Conservation (phyloP, 2,888 invertebrate genomes). For the Neoaliturus tenellus region DNA sequence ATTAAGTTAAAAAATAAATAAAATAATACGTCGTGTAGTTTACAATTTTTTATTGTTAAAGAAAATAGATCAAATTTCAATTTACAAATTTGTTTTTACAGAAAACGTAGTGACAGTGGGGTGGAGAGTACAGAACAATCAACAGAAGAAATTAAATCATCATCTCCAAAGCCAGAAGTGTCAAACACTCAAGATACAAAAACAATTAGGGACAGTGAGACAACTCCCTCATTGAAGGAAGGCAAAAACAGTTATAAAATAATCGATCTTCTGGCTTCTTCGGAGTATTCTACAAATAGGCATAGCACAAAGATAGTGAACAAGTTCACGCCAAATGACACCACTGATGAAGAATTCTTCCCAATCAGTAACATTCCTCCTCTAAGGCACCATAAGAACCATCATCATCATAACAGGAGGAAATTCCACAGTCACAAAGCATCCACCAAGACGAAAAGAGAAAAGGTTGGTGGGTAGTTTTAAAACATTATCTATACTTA, state of each 20-base stretch:
- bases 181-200: background rate
- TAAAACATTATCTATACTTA: too few species aligned
- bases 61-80: too few species aligned
- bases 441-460: constrained; percentile 32
- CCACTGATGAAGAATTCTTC: background rate
- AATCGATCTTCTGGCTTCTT: background rate
- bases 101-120: constrained; percentile 32
- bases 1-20: too few species aligned
- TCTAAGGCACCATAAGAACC: constrained; percentile 26
- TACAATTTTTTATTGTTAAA: too few species aligned
- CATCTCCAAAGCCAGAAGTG: background rate
- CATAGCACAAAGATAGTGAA: background rate
- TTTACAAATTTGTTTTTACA: background rate
- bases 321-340: constrained; percentile 12
- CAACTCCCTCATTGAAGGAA: background rate
- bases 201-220: background rate
- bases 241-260: background rate
- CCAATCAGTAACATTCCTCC: background rate
- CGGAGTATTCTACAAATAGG: background rate
- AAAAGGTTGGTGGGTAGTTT: constrained; percentile 7
- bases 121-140: background rate
- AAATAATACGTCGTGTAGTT: too few species aligned
- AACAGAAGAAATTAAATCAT: background rate
- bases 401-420: constrained; percentile 1
- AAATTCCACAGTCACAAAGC: background rate